Base-by-base conservation (phyloP, 2,113 vertebrate species). In the Calyptomena viridis region DNA sequence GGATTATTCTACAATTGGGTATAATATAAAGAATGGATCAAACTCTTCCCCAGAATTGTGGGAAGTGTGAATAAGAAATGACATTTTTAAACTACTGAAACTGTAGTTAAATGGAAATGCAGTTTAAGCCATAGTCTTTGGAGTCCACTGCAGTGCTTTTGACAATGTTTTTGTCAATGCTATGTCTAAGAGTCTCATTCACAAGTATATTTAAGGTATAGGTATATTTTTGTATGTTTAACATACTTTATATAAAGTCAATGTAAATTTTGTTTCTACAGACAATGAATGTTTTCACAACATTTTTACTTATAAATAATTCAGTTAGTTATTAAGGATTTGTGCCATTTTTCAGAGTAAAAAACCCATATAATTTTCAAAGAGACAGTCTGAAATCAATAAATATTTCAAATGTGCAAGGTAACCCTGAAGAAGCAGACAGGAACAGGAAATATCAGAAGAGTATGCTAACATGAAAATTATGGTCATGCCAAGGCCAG, bases 231-330 rank as follows among this genome's bases (percentile, higher is more conserved):
- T 76, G 67, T 62, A 91, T 82, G 77, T 87, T 93, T 89, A 89
- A 90, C 23, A 69, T 64, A 89, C 46, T 87, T 89, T 50, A 67
- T 74, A 85, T 89, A 82, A 93, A 93, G 84, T 46, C 33, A 82
- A 82, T 79, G 69, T 68, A 84, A 74, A 84, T 67, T 73, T 71
- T 89, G 47, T 92, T 94, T 73, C 75, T 89, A 94, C 21, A 46
- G 58, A 76, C 8, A n/a, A 91, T 89, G 94, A 89, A 94, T 84
- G 28, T 83, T 91, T 93, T 76, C 80, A 96, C 44, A 87, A 69
- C 68, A 46, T 46, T 50, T 68, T 64, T 64, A 69, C 30, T 52
- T 87, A 53, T 18, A 89, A 87, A 60, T 47, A 66, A 59, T 83
- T 30, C 11, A 39, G 16, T 73, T 35, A 13, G 33, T 75, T 77